Evolutionary conservation across 2,888 invertebrate genomes (phyloP).

Genomic region (Galerucella nymphaeae): DNA sequence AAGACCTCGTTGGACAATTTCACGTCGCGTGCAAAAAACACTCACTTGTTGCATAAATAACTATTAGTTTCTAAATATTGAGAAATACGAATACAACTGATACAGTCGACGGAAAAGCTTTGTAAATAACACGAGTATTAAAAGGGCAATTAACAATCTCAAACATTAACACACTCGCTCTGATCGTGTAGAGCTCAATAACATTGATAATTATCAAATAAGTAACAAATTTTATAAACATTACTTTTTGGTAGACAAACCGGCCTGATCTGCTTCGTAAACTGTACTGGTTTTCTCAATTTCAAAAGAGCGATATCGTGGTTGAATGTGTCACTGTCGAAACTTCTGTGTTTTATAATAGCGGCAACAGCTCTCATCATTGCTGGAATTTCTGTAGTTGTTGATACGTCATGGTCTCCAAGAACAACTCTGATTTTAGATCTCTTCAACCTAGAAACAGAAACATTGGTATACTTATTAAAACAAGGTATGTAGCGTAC

Average conservation of each 20-base stretch:
- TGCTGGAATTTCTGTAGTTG: conserved; percentile 80
- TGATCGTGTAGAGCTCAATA: too few species aligned
- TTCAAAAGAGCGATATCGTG: conserved; percentile 86
- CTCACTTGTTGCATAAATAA: too few species aligned
- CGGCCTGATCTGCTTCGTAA: conserved; percentile 80
- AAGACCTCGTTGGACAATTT: too few species aligned
- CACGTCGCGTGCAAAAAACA: too few species aligned
- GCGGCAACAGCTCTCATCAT: conserved; percentile 85
- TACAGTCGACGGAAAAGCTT: too few species aligned
- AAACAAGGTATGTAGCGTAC: not conserved
- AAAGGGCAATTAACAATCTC: too few species aligned
- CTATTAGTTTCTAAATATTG: too few species aligned
- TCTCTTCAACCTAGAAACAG: conserved; percentile 73
- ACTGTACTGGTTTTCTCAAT: conserved; percentile 80
- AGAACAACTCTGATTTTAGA: conserved; percentile 85
- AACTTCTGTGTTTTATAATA: conserved; percentile 83
- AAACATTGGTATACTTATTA: not conserved
- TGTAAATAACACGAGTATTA: too few species aligned
- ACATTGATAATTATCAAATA: conserved; percentile 34
- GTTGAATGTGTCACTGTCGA: conserved; percentile 87
- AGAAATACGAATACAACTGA: too few species aligned
- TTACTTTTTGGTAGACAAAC: conserved; percentile 81
- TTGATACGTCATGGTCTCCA: conserved; percentile 86
- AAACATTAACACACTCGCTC: too few species aligned
- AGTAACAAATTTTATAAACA: conserved; percentile 37